These are phyloP conservation scores for Myiagra hebetior DNA, from an alignment of 2,113 vertebrate species.

Conservation along the genomic window DNA sequence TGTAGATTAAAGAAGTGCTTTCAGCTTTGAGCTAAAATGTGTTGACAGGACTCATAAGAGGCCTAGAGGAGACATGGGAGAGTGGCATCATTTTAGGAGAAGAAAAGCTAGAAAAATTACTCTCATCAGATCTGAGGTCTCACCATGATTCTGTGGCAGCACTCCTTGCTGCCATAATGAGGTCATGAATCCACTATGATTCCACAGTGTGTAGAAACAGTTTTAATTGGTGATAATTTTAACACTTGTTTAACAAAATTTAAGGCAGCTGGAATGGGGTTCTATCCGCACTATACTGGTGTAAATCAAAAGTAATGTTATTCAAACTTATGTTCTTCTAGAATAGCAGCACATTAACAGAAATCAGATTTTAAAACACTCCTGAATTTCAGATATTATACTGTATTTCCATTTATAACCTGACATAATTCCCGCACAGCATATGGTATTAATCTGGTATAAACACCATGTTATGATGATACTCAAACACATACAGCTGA, in stretches of 20 bases:
- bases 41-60: conserved; percentile 48
- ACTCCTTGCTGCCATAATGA: not conserved
- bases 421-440: conserved; percentile 68
- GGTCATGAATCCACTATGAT: not conserved
- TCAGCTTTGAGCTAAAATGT: conserved; percentile 29
- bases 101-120: not conserved
- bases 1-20: conserved; percentile 5
- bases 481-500: conserved; percentile 55
- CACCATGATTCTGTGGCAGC: not conserved
- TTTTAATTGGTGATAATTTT: conserved; percentile 13
- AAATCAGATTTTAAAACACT: not conserved
- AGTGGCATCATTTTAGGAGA: not conserved
- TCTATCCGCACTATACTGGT: not conserved
- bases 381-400: conserved; percentile 50
- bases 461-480: conserved; percentile 65
- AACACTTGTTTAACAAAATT: not conserved
- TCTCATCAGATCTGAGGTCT: not conserved
- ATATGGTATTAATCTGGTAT: conserved; percentile 68
- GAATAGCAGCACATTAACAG: conserved; percentile 11
- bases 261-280: not conserved
- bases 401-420: conserved; percentile 62
- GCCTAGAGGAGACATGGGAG: not conserved
- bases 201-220: not conserved
- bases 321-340: conserved; percentile 18
- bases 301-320: conserved; percentile 4